Percentiles rank a stretch among this genome's conserved stretches.
These are phyloP conservation scores for Patiria pectinifera DNA, from an alignment of 53 echinoderm and acorn worm species.

Conservation along the genomic window DNA sequence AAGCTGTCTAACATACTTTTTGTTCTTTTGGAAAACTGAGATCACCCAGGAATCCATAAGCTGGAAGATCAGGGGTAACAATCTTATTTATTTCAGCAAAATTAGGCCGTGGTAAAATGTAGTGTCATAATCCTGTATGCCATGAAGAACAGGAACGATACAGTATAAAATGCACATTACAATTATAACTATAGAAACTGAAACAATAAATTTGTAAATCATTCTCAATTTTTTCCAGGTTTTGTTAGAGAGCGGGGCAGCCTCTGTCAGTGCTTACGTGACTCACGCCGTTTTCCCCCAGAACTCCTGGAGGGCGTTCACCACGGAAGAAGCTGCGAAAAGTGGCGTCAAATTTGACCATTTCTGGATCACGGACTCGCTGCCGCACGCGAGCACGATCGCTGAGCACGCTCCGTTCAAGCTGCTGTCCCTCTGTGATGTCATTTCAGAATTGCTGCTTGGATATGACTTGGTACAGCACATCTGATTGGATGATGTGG, in stretches of 20 bases:
- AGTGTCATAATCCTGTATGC: too few relatives aligned
- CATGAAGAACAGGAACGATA: too few relatives aligned
- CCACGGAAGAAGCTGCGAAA: constrained; percentile 4
- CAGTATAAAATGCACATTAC: too few relatives aligned
- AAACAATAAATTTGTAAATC: too few relatives aligned
- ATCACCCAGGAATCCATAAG: background rate
- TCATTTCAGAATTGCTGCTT: constrained; percentile 83
- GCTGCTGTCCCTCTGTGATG: constrained; percentile 86
- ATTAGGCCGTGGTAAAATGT: too few relatives aligned
- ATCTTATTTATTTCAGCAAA: background rate
- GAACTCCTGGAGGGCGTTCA: constrained; percentile 89
- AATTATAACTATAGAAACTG: too few relatives aligned
- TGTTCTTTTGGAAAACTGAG: background rate
- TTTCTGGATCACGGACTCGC: constrained; percentile 97
- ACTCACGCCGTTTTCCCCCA: constrained; percentile 96
- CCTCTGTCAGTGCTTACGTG: constrained; percentile 90
- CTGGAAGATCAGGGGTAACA: background rate
- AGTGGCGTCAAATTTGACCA: constrained; percentile 66
- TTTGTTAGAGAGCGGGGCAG: constrained; percentile 70
- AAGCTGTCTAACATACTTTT: too few relatives aligned
- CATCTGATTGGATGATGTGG: constrained; percentile 13
- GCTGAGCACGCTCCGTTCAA: constrained; percentile 89
- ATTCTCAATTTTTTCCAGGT: constrained; percentile 52
- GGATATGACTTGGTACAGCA: constrained; percentile 83
- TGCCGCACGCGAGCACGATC: constrained; percentile 86